Evolutionary conservation across 2,113 vertebrate genomes (phyloP).

Genomic region (Panthera leo): DNA sequence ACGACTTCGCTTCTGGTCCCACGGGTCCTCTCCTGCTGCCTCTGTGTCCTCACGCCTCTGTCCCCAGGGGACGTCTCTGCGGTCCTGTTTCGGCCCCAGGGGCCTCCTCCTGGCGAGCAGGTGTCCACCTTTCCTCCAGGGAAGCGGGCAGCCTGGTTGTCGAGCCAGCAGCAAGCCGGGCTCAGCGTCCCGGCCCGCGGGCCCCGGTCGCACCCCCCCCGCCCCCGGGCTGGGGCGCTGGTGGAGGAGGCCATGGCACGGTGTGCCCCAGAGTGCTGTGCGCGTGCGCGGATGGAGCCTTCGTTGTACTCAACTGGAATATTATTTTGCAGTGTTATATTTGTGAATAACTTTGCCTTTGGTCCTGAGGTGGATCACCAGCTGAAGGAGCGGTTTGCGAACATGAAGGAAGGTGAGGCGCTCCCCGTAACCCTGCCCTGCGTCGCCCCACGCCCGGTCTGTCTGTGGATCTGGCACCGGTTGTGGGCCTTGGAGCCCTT

Average conservation of each 20-base stretch:
- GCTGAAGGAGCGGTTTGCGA: constrained; percentile 99
- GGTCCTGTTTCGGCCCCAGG: not conserved
- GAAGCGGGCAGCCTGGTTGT: not conserved
- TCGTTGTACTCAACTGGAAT: constrained; percentile 65
- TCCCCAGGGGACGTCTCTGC: not conserved
- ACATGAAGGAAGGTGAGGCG: constrained; percentile 98
- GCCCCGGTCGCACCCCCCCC: not conserved
- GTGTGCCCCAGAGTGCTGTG: not conserved
- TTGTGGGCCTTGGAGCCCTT: not conserved
- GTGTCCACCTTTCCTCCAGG: no score
- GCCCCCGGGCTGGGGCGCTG: not conserved
- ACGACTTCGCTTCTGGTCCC: not conserved
- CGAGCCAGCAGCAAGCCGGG: no score
- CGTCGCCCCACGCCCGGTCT: rapidly evolving
- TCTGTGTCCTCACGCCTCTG: not conserved
- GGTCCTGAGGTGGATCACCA: constrained; percentile 99
- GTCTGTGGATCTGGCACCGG: rapidly evolving
- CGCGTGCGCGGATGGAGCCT: not conserved
- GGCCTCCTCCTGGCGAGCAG: not conserved
- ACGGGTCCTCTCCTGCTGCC: not conserved
- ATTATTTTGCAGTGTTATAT: constrained; percentile 95
- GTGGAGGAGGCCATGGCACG: rapidly evolving
- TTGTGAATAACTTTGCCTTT: constrained; percentile 99
- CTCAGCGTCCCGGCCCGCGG: not conserved
- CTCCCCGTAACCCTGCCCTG: not conserved